A percentile compares a stretch with the other conserved stretches of the same genome.
Conservation (phyloP, 1,140 invertebrate genomes). For the Drosophila sulfurigaster region DNA sequence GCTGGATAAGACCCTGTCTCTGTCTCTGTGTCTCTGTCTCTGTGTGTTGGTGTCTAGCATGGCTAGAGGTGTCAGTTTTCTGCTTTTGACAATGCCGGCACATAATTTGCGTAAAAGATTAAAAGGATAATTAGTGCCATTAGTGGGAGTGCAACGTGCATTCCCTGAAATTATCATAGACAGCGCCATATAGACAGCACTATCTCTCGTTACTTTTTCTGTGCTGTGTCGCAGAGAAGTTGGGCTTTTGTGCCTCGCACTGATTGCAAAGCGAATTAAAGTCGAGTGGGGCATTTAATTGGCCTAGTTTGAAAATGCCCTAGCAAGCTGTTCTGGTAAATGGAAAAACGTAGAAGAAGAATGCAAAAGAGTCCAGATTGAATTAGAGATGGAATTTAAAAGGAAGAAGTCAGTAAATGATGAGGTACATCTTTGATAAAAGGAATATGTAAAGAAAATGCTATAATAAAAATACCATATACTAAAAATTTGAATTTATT, state of each 20-base stretch:
- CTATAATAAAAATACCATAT: no score
- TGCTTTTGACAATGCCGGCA: conserved; percentile 43
- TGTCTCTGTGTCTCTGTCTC: background rate
- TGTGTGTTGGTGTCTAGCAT: background rate
- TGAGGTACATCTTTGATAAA: no score
- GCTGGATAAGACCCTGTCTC: background rate
- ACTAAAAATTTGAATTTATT: no score
- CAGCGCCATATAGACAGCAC: no score
- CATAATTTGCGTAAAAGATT: conserved; percentile 78
- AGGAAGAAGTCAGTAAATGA: no score
- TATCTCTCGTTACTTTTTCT: background rate
- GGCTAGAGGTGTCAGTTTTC: conserved; percentile 17
- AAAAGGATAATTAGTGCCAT: conserved; percentile 79
- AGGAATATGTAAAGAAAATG: no score
- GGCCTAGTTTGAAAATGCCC: conserved; percentile 28
- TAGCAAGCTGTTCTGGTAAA: conserved; percentile 14
- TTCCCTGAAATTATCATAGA: conserved; percentile 24
- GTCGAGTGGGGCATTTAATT: conserved; percentile 37
- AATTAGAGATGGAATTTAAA: no score
- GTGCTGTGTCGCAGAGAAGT: conserved; percentile 19
- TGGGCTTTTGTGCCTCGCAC: conserved; percentile 22
- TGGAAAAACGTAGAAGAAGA: background rate
- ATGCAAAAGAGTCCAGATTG: no score
- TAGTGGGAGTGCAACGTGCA: conserved; percentile 49
- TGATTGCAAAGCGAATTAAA: conserved; percentile 42